phyloP scores from a whole-genome alignment of 92 coral and sea anemone genomes.

The Ricordea florida region DNA sequence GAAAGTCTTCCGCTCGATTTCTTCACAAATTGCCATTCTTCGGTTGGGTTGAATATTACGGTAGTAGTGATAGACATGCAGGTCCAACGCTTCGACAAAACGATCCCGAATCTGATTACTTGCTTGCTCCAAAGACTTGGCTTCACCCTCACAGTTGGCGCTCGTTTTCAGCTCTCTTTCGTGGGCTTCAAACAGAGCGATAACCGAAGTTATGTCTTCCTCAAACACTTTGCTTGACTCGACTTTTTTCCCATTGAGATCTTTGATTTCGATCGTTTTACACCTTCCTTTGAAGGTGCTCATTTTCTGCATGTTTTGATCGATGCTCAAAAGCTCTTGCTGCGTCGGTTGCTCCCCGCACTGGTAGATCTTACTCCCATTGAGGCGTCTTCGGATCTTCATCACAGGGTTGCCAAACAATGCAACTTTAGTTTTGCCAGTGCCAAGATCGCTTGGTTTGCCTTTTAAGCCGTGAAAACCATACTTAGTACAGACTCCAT shows the following conservation, averaged over 20 bases:
- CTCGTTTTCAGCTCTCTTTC: neutral
- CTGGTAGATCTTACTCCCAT: neutral
- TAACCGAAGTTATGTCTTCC: slow-evolving; percentile 22
- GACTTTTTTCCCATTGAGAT: slow-evolving; percentile 42
- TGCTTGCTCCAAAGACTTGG: neutral
- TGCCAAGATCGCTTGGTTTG: too few species aligned
- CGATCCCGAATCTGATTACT: neutral
- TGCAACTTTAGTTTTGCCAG: too few species aligned
- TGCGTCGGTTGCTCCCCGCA: neutral
- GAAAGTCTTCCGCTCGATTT: slow-evolving; percentile 35
- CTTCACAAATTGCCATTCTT: slow-evolving; percentile 85
- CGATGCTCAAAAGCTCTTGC: slow-evolving; percentile 2
- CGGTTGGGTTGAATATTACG: slow-evolving; percentile 34
- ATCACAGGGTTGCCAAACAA: too few species aligned
- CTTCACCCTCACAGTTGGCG: neutral
- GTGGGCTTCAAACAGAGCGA: slow-evolving; percentile 6
- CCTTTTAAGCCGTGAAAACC: too few species aligned
- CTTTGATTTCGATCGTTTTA: neutral
- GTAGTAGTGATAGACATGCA: slow-evolving; percentile 64
- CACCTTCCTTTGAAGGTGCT: neutral
- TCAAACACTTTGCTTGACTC: slow-evolving; percentile 15
- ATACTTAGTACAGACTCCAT: too few species aligned
- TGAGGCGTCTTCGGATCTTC: slow-evolving; percentile 1
- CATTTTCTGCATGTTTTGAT: slow-evolving; percentile 25
- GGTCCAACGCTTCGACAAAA: slow-evolving; percentile 57